phyloP scores from a whole-genome alignment of 53 echinoderm and acorn worm species.

The Paelopatides confundens region DNA sequence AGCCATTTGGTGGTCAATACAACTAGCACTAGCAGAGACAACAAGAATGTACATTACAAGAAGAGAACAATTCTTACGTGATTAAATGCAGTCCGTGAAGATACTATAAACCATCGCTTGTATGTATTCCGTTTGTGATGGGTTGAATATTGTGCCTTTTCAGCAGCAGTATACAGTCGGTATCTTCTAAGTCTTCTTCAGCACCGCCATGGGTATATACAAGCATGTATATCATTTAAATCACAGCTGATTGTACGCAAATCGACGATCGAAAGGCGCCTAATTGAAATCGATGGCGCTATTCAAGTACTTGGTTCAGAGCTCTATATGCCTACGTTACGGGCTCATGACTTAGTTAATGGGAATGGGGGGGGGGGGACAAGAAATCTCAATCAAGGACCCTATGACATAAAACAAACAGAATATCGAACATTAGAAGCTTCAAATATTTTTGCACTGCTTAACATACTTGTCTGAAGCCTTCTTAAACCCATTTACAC shows the following conservation, averaged over 20 bases:
- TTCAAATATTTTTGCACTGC: too few relatives aligned
- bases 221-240: conserved; percentile 23
- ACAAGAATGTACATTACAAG: background rate
- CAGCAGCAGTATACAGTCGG: too few relatives aligned
- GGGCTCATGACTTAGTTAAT: too few relatives aligned
- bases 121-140: background rate
- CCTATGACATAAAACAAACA: too few relatives aligned
- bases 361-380: too few relatives aligned
- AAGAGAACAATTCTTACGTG: background rate
- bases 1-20: background rate
- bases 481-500: too few relatives aligned
- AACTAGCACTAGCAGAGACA: too few relatives aligned
- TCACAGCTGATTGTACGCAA: conserved; percentile 28
- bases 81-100: conserved; percentile 9
- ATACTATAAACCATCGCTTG: conserved; percentile 27
- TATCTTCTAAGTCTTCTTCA: background rate
- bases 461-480: too few relatives aligned
- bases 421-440: too few relatives aligned
- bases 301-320: background rate
- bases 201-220: background rate
- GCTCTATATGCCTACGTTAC: too few relatives aligned
- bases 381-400: too few relatives aligned
- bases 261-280: background rate
- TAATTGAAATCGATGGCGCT: background rate
- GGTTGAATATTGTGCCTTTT: background rate